Percentiles rank a stretch among this genome's conserved stretches.
Evolutionary conservation across 1,140 invertebrate genomes (phyloP).

Genomic region (Pygmarrhopalites habei): DNA sequence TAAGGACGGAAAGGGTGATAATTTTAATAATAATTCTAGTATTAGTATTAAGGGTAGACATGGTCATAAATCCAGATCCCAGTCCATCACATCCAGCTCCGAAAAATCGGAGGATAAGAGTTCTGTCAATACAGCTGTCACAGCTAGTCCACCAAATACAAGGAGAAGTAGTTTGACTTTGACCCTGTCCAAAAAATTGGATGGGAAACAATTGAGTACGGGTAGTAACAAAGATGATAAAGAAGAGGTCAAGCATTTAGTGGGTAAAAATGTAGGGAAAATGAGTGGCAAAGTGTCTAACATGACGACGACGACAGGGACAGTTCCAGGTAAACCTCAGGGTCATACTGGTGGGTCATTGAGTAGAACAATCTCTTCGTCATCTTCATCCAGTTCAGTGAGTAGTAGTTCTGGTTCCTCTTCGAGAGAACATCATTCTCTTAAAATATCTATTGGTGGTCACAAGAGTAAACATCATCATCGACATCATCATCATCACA

Average conservation of each 20-base stretch:
- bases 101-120: too few relatives aligned
- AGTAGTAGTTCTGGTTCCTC: background rate
- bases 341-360: background rate
- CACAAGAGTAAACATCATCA: conserved; percentile 16
- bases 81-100: too few relatives aligned
- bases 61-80: background rate
- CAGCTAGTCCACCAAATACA: background rate
- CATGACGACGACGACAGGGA: background rate
- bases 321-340: background rate
- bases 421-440: background rate
- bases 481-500: conserved; percentile 25
- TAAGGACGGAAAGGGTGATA: conserved; percentile 8
- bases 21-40: conserved; percentile 9
- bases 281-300: background rate
- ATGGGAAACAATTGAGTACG: background rate
- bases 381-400: background rate
- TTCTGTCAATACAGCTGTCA: too few relatives aligned
- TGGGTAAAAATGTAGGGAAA: background rate
- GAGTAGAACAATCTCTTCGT: background rate
- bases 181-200: background rate
- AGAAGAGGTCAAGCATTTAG: too few relatives aligned
- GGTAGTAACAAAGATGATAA: background rate
- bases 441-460: conserved; percentile 21
- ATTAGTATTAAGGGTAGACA: background rate
- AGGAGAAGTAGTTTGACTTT: background rate